These are phyloP conservation scores for Girardia tigrina DNA, from an alignment of 2,888 invertebrate genomes.

Conservation along the genomic window DNA sequence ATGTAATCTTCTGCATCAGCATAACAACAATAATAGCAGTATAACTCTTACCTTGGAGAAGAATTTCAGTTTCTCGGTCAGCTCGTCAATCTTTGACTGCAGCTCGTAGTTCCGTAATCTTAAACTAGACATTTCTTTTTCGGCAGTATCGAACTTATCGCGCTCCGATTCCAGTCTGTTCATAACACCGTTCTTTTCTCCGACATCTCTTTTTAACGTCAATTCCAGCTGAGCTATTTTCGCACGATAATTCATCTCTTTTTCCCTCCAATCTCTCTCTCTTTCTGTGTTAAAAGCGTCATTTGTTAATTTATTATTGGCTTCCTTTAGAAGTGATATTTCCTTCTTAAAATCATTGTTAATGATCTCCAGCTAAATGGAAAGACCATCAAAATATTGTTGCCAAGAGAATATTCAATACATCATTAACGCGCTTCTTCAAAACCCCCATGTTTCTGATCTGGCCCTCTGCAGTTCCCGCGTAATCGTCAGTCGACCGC, in stretches of 20 bases:
- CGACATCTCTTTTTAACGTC: constrained; percentile 49
- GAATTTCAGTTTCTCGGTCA: constrained; percentile 49
- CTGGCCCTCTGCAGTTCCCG: background rate
- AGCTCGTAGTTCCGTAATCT: constrained; percentile 45
- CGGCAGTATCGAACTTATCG: constrained; percentile 44
- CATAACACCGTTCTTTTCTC: constrained; percentile 48
- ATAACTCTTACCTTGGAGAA: constrained; percentile 49
- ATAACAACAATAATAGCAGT: no score
- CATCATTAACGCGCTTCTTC: background rate
- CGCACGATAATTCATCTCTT: constrained; percentile 48
- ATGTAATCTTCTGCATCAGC: no score
- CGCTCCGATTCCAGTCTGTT: constrained; percentile 47
- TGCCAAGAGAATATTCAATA: no score
- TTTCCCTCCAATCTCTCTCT: constrained; percentile 48
- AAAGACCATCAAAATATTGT: no score
- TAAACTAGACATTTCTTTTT: constrained; percentile 44
- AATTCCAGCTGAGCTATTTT: constrained; percentile 51
- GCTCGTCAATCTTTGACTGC: constrained; percentile 48
- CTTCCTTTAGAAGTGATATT: constrained; percentile 49
- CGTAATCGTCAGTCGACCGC: background rate
- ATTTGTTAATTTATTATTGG: constrained; percentile 50
- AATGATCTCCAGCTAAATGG: constrained; percentile 46
- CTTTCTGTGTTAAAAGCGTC: constrained; percentile 50
- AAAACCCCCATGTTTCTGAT: background rate
- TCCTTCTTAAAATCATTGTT: constrained; percentile 46